These are phyloP conservation scores for Gymnothorax javanicus DNA, from an alignment of 2,797 vertebrate genomes.

Conservation along the genomic window DNA sequence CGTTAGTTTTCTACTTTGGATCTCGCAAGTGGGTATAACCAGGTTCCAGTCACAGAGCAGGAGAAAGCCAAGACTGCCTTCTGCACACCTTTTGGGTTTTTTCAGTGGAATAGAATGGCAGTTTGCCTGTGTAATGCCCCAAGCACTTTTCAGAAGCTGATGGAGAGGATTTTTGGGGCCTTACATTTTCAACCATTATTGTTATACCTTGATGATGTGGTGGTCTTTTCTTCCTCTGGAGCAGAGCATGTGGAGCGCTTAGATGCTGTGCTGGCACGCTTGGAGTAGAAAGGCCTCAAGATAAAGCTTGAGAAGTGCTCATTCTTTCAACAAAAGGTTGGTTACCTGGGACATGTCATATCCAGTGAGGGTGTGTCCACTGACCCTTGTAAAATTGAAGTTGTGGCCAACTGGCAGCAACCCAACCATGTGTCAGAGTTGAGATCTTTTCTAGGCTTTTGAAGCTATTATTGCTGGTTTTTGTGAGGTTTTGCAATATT, in stretches of 20 bases:
- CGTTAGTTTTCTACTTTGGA: not conserved
- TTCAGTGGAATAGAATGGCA: not conserved
- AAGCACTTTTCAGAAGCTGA: not conserved
- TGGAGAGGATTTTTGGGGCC: constrained; percentile 12
- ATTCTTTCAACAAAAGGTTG: not conserved
- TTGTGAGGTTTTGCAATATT: not conserved
- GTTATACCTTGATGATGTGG: not conserved
- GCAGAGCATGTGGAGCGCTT: not conserved
- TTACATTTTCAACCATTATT: not conserved
- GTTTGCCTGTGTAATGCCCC: not conserved
- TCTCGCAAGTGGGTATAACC: constrained; percentile 6
- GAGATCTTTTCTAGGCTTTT: not conserved
- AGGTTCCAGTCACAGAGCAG: constrained; percentile 9
- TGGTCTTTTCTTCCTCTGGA: constrained; percentile 3
- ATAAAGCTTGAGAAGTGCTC: not conserved
- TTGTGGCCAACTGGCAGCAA: not conserved
- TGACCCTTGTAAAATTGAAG: not conserved
- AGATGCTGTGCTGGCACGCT: not conserved
- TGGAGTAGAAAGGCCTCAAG: not conserved
- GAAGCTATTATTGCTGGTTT: not conserved
- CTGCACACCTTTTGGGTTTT: not conserved
- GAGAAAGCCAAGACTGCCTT: too few species aligned
- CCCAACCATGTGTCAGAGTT: not conserved
- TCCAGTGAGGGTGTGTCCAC: not conserved
- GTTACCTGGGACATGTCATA: not conserved